Conservation (phyloP, 2,888 invertebrate species). For the Sialis fuliginosa region DNA sequence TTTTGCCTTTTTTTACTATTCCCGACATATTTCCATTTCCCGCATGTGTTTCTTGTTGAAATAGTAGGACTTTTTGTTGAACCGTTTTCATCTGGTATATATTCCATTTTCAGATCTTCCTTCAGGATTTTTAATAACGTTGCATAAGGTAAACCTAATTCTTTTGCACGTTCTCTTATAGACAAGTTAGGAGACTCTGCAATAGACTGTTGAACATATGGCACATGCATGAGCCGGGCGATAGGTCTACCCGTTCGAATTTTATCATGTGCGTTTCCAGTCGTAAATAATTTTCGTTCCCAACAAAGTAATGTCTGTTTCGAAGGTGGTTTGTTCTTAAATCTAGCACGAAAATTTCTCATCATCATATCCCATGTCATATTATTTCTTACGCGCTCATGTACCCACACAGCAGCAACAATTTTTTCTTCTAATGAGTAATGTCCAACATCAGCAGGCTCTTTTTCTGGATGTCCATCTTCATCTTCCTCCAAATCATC, state of each 20-base stretch:
- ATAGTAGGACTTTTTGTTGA: conserved; percentile 3
- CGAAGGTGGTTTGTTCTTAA: conserved; percentile 20
- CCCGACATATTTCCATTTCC: conserved; percentile 5
- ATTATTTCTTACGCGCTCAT: conserved; percentile 19
- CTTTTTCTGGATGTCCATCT: conserved; percentile 12
- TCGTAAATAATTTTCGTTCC: conserved; percentile 23
- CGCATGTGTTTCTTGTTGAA: neutral
- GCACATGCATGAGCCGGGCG: conserved; percentile 10
- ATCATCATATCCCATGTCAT: conserved; percentile 17
- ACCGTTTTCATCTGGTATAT: neutral
- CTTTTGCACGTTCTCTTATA: conserved; percentile 19
- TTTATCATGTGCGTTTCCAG: conserved; percentile 21
- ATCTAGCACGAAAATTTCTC: conserved; percentile 19
- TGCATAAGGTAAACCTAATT: conserved; percentile 18
- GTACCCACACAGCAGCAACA: conserved; percentile 24
- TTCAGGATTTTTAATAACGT: conserved; percentile 20
- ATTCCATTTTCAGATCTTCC: conserved; percentile 11
- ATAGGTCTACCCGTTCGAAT: conserved; percentile 20
- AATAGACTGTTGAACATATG: conserved; percentile 18
- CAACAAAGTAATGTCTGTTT: conserved; percentile 22
- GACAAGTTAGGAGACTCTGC: conserved; percentile 18
- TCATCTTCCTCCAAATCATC: conserved; percentile 1
- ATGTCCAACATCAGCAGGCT: conserved; percentile 19
- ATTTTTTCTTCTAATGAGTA: conserved; percentile 20
- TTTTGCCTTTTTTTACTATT: neutral